A percentile compares a stretch with the other conserved stretches of the same genome.
Evolutionary conservation across 2,797 vertebrate genomes (phyloP).

Genomic region (Cynopterus sphinx): DNA sequence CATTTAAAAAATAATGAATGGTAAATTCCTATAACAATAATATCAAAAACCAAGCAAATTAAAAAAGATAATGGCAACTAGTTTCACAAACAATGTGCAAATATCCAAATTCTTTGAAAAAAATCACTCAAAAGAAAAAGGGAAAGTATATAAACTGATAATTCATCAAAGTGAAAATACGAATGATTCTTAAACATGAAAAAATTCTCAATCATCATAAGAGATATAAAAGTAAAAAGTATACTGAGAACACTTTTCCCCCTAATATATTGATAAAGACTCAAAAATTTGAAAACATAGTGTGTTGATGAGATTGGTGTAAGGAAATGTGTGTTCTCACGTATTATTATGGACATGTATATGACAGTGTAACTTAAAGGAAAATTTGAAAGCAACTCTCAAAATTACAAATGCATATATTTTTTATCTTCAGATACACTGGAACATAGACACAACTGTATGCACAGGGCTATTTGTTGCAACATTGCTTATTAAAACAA

Average conservation of each 20-base stretch:
- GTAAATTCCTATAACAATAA: background rate
- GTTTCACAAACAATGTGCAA: background rate
- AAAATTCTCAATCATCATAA: background rate
- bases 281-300: background rate
- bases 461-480: background rate
- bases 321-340: background rate
- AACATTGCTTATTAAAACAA: background rate
- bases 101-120: background rate
- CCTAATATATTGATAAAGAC: background rate
- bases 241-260: background rate
- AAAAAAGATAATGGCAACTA: background rate
- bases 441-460: background rate
- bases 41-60: background rate
- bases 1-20: background rate
- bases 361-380: background rate
- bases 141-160: background rate
- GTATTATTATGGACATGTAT: background rate
- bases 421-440: background rate
- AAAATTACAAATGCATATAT: background rate
- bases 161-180: background rate
- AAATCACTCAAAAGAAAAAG: background rate
- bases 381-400: background rate
- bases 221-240: background rate
- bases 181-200: background rate
- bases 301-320: background rate